A percentile compares a stretch with the other conserved stretches of the same genome.
Evolutionary conservation across 2,113 vertebrate genomes (phyloP).

Genomic region (Lucifuga dentata): DNA sequence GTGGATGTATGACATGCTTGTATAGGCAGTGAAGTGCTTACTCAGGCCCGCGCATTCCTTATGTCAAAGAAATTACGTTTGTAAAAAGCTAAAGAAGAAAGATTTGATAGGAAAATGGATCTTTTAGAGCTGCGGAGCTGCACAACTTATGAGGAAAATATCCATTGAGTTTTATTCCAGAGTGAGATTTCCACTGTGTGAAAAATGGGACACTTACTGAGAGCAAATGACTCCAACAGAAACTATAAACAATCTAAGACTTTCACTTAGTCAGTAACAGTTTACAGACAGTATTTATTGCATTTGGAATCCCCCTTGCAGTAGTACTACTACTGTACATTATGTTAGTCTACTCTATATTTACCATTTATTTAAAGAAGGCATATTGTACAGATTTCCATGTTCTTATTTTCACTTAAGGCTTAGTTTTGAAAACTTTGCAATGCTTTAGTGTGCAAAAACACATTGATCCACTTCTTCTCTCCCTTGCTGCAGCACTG

Average conservation of each 20-base stretch:
- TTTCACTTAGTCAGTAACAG: conserved; percentile 18
- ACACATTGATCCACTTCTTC: too few relatives aligned
- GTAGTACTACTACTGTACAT: neutral
- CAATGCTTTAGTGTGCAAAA: too few relatives aligned
- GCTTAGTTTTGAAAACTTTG: too few relatives aligned
- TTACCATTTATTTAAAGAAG: too few relatives aligned
- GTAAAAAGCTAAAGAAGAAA: conserved; percentile 40
- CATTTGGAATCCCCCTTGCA: conserved; percentile 12
- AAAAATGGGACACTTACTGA: conserved; percentile 36
- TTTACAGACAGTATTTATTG: neutral
- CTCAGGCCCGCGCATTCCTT: conserved; percentile 39
- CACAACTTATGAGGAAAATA: conserved; percentile 29
- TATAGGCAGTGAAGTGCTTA: conserved; percentile 40
- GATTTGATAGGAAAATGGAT: conserved; percentile 59
- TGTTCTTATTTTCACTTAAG: too few relatives aligned
- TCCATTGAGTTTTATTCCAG: conserved; percentile 22
- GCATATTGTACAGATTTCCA: too few relatives aligned
- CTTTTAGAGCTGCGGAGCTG: conserved; percentile 29
- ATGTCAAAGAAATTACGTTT: conserved; percentile 30
- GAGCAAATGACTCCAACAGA: conserved; percentile 37
- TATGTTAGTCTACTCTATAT: too few relatives aligned
- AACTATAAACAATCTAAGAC: conserved; percentile 15
- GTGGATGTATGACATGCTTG: conserved; percentile 63
- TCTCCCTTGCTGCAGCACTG: too few relatives aligned
- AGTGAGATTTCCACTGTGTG: conserved; percentile 42